Evolutionary conservation across 2,113 vertebrate species (phyloP).

Genomic region (Malurus alboscapulatus): DNA sequence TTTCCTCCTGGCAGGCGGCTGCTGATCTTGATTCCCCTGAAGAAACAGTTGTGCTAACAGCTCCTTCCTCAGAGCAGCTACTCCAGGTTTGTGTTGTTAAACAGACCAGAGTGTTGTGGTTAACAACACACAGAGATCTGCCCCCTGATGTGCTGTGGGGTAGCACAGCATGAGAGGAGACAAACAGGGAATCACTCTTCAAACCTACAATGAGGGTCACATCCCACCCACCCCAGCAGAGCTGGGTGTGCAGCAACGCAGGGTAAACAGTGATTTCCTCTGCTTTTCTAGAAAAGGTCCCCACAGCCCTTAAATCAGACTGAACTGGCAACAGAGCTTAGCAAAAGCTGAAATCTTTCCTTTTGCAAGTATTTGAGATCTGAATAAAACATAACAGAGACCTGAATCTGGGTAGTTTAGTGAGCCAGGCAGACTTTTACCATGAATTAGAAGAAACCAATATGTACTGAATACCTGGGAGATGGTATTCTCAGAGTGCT

Average conservation of each 20-base stretch:
- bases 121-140: not conserved
- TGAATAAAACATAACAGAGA: slow-evolving; percentile 58
- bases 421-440: not conserved
- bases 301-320: slow-evolving; percentile 20
- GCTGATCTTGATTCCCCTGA: slow-evolving; percentile 31
- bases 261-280: slow-evolving; percentile 9
- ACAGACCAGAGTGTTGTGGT: not conserved
- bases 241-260: accelerated
- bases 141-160: not conserved
- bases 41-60: slow-evolving; percentile 22
- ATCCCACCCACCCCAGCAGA: not conserved
- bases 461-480: not conserved
- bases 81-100: not conserved
- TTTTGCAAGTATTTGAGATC: slow-evolving; percentile 50
- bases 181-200: not conserved
- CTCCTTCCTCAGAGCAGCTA: not conserved
- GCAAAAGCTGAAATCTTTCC: not conserved
- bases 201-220: not conserved
- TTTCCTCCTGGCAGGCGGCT: slow-evolving; percentile 25
- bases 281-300: slow-evolving; percentile 15
- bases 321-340: not conserved
- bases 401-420: slow-evolving; percentile 17
- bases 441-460: slow-evolving; percentile 31
- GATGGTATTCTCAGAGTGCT: not conserved
- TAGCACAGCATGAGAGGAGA: not conserved